These are phyloP conservation scores for Antennarius maculatus DNA, from an alignment of 2,797 vertebrate genomes.

Conservation along the genomic window DNA sequence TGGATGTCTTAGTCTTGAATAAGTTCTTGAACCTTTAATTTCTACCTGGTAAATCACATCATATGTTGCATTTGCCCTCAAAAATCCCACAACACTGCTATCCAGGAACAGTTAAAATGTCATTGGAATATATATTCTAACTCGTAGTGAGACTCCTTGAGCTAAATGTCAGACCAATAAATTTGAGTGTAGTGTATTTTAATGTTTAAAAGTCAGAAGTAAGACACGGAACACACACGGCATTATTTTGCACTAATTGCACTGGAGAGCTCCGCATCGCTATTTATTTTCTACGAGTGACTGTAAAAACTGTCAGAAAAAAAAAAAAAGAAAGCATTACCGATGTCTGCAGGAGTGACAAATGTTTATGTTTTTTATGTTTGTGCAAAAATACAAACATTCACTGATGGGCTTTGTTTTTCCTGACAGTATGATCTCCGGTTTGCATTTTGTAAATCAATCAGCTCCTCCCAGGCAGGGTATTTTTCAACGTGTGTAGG, in stretches of 20 bases:
- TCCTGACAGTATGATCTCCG: conserved; percentile 56
- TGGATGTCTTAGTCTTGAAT: background rate
- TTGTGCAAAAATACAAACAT: conserved; percentile 45
- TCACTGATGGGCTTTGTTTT: conserved; percentile 58
- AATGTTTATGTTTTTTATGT: conserved; percentile 49
- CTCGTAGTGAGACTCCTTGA: conserved; percentile 5
- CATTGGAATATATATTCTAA: background rate
- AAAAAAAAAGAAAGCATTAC: conserved; percentile 9
- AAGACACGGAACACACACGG: conserved; percentile 11
- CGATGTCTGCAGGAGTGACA: conserved; percentile 46
- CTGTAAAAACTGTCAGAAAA: conserved; percentile 37
- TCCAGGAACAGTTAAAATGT: background rate
- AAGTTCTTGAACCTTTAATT: background rate
- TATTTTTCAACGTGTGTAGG: conserved; percentile 40
- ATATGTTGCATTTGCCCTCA: background rate
- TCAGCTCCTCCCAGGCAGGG: conserved; percentile 48
- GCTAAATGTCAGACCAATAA: conserved; percentile 1
- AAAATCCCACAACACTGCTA: too few species aligned
- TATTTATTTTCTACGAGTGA: conserved; percentile 34
- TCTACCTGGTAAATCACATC: conserved; percentile 5
- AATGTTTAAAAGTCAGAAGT: conserved; percentile 17
- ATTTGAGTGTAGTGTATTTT: conserved; percentile 2
- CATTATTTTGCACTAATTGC: conserved; percentile 43
- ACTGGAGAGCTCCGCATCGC: conserved; percentile 31
- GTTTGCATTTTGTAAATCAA: conserved; percentile 57